A percentile compares a stretch with the other conserved stretches of the same genome.
Conservation (phyloP, 2,888 invertebrate species). For the Napeogenes sylphis region DNA sequence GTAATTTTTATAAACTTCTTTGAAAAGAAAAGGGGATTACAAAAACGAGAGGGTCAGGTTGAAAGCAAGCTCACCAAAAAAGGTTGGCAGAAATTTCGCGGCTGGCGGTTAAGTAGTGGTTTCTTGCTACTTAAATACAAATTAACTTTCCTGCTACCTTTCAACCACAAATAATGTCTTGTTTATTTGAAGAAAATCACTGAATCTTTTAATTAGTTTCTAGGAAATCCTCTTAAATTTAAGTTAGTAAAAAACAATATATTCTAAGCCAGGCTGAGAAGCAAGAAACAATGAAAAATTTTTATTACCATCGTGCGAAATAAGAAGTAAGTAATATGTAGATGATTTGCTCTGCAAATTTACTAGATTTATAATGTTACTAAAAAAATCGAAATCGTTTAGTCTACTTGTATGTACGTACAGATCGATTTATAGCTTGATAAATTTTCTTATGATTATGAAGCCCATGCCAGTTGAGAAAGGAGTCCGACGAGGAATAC, state of each 20-base stretch:
- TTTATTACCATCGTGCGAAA: too few relatives aligned
- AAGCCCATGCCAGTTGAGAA: conserved; percentile 21
- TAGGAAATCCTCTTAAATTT: too few relatives aligned
- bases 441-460: conserved; percentile 2
- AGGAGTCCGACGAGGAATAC: conserved; percentile 42
- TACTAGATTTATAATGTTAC: too few relatives aligned
- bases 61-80: conserved; percentile 42
- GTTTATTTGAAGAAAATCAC: not conserved
- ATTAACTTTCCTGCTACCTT: conserved; percentile 13
- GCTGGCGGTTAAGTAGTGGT: conserved; percentile 27
- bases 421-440: not conserved
- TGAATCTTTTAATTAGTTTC: too few relatives aligned
- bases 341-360: too few relatives aligned
- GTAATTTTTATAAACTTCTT: conserved; percentile 57
- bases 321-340: too few relatives aligned
- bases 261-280: too few relatives aligned
- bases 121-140: conserved; percentile 22
- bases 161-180: not conserved
- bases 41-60: conserved; percentile 52
- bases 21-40: conserved; percentile 57
- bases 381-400: too few relatives aligned
- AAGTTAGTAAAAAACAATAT: too few relatives aligned
- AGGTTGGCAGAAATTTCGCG: conserved; percentile 33
- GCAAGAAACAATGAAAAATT: too few relatives aligned
- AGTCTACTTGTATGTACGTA: not conserved